Evolutionary conservation across 2,113 vertebrate genomes (phyloP), one percentile per base, ranked within the genome.

Genomic region (Brachionichthys hirsutus): DNA sequence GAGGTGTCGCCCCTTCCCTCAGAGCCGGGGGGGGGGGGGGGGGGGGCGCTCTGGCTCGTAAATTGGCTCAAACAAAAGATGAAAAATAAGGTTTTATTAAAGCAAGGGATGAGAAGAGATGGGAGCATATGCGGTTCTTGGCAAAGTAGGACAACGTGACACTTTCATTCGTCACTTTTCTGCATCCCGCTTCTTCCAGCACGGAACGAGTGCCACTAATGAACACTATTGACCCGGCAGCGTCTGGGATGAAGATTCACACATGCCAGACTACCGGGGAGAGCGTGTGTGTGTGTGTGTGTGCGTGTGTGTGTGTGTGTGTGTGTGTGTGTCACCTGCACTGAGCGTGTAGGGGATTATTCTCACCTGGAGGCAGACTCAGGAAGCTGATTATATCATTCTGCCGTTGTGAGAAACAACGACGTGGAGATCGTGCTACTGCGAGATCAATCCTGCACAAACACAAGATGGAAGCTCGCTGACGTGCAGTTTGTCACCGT

Each of bases 141-240:
- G 65, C 20, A 64, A 78, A 84, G 62, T 60, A 57, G 73, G 68
- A 52, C 53, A 59, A 18, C 16, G 60, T 50, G 67, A 79, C 67
- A 59, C 54, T 55, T 73, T 58, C 49, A 54, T 70, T 54, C 68
- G 54, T 70, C 70, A 52, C 60, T 52, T 46, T 56, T 46, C 35
- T 52, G 57, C 76, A 52, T 47, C 58, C 3, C 8, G 24, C 24
- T 30, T 30, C 24, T 30, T 30, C 24, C 24, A 6, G 36, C 36
- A 38, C 36, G 3, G 36, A 34, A 61, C 59, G 67, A 62, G 61
- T 54, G 70, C 56, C 74, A 52, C 44, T 62, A 54, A 30, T 30
- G 24, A 83, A 63, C 75, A 59, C 40, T 43, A 62, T 34, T 67
- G 76, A 79, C 81, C 77, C 38, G 58, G 48, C 63, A 64, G 63